Evolutionary conservation across 1,140 invertebrate genomes (phyloP), one percentile per base, ranked within the genome.

Genomic region (Macrotrachela quadricornifera): DNA sequence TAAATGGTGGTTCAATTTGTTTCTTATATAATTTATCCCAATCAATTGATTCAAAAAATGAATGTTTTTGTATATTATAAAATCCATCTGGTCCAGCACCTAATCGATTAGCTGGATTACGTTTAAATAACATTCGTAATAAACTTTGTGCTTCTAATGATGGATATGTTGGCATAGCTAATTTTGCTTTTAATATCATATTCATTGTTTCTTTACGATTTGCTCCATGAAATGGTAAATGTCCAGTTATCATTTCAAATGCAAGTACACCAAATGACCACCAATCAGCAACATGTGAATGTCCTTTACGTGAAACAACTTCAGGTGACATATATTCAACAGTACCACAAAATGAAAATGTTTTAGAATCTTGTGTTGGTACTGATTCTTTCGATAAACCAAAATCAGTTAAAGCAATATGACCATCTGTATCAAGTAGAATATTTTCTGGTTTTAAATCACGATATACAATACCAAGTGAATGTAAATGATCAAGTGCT

Each of bases 371-470:
- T 65, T 78, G 61, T 51, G 69, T 64, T 11, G 40, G 44, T 3
- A 54, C 36, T n/a, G 45, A 48, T 64, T 92, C 82, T 71, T 97
- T 99, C 57, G 85, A 91, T 43, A 97, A 72, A 17, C 92, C 92
- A 75, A 97, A 99, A 70, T 97, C 92, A n/a, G 92, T 97, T 36
- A 97, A 70, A 40, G 87, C 90, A 64, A 97, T 92, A 64, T 97
- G 92, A 8, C 92, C 92, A 67, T 95, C 83, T 11, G 82, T 79
- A 72, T 96, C 91, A 58, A 99, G 71, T 46, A 97, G 75, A 67
- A 99, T 94, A 71, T 97, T 97, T 76, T 97, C 92, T 46, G 91
- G 91, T 71, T 97, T 97, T 36, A 97, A 73, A 75, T 97, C 92
- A 63, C 92, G 75, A 72, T 97, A 97, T 65, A 97, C 94, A 57